Conservation (phyloP, 2,113 vertebrate genomes). For the Brachionichthys hirsutus region DNA sequence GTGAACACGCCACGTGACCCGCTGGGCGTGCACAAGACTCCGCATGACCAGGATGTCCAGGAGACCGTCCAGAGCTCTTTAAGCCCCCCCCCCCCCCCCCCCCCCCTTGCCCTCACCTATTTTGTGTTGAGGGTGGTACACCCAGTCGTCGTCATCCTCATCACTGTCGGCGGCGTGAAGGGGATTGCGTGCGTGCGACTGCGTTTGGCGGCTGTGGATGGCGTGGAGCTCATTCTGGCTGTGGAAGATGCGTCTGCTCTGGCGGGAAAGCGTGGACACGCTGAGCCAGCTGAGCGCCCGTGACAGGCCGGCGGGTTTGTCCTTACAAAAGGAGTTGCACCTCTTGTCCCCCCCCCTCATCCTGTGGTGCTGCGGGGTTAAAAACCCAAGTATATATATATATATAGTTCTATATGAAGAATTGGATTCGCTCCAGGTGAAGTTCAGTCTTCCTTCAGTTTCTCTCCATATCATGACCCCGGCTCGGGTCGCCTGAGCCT, state of each 20-base stretch:
- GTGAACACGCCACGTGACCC: constrained; percentile 7
- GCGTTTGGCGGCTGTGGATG: constrained; percentile 42
- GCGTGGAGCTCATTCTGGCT: constrained; percentile 87
- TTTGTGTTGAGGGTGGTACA: constrained; percentile 82
- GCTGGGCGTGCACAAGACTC: background rate
- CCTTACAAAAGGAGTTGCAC: constrained; percentile 81
- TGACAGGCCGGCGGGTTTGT: constrained; percentile 81
- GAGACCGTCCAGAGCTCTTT: too few relatives aligned
- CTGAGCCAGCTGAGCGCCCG: constrained; percentile 93
- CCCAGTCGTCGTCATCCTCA: constrained; percentile 85
- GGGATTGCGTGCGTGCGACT: constrained; percentile 42
- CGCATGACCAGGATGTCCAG: background rate
- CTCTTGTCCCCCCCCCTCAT: constrained; percentile 89
- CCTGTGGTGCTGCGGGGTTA: constrained; percentile 2
- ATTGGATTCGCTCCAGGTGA: constrained; percentile 33
- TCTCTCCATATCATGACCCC: constrained; percentile 35
- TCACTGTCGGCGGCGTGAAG: constrained; percentile 57
- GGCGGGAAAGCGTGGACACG: constrained; percentile 87
- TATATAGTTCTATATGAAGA: constrained; percentile 18
- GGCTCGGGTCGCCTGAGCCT: constrained; percentile 28
- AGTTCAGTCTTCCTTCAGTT: constrained; percentile 24
- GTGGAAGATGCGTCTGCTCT: constrained; percentile 88
- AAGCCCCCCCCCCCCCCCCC: too few relatives aligned
- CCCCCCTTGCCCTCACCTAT: constrained; percentile 81
- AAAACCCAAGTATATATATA: too few relatives aligned